Base-by-base conservation (phyloP, 2,888 invertebrate species). In the Drosophila pseudotalamancana region DNA sequence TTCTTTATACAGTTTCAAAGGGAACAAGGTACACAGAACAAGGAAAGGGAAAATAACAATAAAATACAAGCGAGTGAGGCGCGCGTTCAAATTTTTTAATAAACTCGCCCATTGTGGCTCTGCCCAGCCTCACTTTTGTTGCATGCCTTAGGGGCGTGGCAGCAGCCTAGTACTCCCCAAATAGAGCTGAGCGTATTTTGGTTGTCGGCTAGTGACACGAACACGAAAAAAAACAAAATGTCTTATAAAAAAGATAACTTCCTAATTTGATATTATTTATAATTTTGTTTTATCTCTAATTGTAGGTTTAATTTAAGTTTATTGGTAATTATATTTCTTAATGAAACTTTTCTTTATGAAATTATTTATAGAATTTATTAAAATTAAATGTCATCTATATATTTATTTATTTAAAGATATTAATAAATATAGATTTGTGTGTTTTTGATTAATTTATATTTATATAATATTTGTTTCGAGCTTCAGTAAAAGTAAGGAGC, bases 71-170 rank as follows among this genome's bases (percentile, higher is more conserved):
- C 25, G 66, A 61, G 63, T 61, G 54, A 37, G 66, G 70, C 49
- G 57, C 42, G 55, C 56, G 70, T 50, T 74, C 74, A 66, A 78
- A 72, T 75, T 82, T 82, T 80, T 83, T 83, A 83, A 83, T 83
- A 83, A 83, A 83, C 82, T 82, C 76, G 67, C 69, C 74, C 66
- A 61, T 63, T 67, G 74, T 63, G 67, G 53, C 53, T 45, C 63
- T 62, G 54, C 49, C 39, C 57, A n/a, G 53, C 53, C 64, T 53
- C 56, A 62, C 57, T 73, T 59, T 69, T 62, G 69, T 74, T 80
- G 78, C 83, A 69, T 60, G 71, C 53, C 72, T 77, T 56, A 18
- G 61, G 60, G 77, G 74, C 67, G 69, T 55, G 40, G 46, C 53
- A 31, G 40, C 49, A 27, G 18, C 43, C 31, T 31, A 40, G 56